Conservation (phyloP, 2,888 invertebrate species). For the Temnothorax unifasciatus region DNA sequence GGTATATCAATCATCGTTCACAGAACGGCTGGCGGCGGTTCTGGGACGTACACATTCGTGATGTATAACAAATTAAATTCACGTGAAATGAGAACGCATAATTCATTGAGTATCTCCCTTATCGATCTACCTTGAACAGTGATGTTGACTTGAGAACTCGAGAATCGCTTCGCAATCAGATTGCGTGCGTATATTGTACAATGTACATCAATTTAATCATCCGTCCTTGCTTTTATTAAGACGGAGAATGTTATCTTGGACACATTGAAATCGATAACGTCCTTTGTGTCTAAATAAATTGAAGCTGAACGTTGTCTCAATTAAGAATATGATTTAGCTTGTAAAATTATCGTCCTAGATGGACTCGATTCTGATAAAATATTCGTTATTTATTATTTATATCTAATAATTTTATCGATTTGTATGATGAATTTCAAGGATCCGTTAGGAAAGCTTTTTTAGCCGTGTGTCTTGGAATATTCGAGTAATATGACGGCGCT, state of each 20-base stretch:
- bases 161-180: conserved; percentile 30
- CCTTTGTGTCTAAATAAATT: not conserved
- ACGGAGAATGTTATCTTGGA: not conserved
- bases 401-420: not conserved
- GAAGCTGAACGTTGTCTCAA: not conserved
- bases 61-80: conserved; percentile 45
- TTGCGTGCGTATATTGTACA: not conserved
- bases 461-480: not conserved
- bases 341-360: not conserved
- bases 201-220: not conserved
- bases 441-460: not conserved
- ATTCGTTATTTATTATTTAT: not conserved
- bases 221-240: conserved; percentile 4
- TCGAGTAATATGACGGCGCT: not conserved
- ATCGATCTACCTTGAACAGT: conserved; percentile 35
- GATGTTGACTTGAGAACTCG: conserved; percentile 33
- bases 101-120: conserved; percentile 19
- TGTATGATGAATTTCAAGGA: not conserved
- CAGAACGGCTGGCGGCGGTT: not conserved
- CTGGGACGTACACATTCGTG: not conserved
- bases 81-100: conserved; percentile 35
- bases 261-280: not conserved
- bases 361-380: not conserved
- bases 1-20: not conserved
- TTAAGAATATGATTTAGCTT: not conserved